Evolutionary conservation across 1,140 invertebrate genomes (phyloP).

Genomic region (Calephelis virginiensis): DNA sequence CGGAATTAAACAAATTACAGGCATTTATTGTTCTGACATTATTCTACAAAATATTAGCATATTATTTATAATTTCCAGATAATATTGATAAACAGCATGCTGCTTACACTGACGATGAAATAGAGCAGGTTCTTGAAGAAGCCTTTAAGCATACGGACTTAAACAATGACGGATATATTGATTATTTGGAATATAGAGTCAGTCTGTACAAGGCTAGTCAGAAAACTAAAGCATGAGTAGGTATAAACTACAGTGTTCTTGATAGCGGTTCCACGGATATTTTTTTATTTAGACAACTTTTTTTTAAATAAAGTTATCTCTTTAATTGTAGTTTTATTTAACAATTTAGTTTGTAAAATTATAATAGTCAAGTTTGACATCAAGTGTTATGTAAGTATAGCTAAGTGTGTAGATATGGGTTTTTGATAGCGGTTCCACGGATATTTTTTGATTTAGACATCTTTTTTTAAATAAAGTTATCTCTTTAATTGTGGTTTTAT

Average conservation of each 20-base stretch:
- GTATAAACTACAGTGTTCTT: not conserved
- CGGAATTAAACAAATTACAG: no score
- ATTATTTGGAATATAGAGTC: slow-evolving; percentile 32
- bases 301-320: no score
- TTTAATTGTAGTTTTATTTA: no score
- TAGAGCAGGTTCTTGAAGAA: slow-evolving; percentile 81
- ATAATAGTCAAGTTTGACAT: no score
- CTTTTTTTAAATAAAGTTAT: no score
- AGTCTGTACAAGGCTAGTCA: slow-evolving; percentile 12
- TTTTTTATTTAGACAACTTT: not conserved
- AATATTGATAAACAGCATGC: slow-evolving; percentile 43
- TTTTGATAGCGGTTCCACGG: not conserved
- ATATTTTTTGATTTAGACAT: not conserved
- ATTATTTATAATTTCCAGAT: slow-evolving; percentile 41
- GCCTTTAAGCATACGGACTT: slow-evolving; percentile 71
- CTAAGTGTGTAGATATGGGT: no score
- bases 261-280: not conserved
- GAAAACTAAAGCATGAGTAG: not conserved
- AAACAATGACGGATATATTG: slow-evolving; percentile 34
- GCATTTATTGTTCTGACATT: no score
- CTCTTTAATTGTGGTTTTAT: no score
- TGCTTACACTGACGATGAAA: slow-evolving; percentile 77
- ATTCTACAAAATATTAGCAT: no score
- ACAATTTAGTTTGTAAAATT: no score
- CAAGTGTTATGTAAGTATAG: no score